phyloP scores from a whole-genome alignment of 2,888 invertebrate genomes.

The Cephonodes hylas region DNA sequence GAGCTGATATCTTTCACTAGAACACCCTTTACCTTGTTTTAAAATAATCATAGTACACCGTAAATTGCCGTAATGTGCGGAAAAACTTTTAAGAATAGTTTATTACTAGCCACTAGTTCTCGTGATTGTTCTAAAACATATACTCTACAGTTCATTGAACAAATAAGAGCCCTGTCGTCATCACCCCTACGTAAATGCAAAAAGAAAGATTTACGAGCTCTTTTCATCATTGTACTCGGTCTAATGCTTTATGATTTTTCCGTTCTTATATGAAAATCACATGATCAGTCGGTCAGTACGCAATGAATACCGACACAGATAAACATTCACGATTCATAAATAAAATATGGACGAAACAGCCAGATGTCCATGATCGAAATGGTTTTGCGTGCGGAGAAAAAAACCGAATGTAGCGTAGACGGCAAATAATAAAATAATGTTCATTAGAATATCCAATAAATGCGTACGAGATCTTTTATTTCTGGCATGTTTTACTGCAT shows the following conservation, averaged over 20 bases:
- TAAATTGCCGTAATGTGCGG: no score
- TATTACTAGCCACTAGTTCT: no score
- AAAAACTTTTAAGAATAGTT: no score
- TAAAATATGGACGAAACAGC: constrained; percentile 13
- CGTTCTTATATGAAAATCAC: constrained; percentile 13
- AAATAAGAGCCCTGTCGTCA: neutral
- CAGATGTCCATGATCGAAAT: constrained; percentile 14
- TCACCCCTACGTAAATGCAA: neutral
- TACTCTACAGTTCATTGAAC: neutral
- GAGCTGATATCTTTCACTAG: no score
- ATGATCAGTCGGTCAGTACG: constrained; percentile 11
- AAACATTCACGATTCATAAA: constrained; percentile 15
- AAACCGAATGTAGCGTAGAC: neutral
- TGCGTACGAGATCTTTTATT: constrained; percentile 39
- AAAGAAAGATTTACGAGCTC: neutral
- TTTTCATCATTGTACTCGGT: neutral
- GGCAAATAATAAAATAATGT: constrained; percentile 50
- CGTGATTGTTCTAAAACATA: neutral
- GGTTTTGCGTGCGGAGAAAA: neutral
- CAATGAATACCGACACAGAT: constrained; percentile 4
- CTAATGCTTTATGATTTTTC: constrained; percentile 5
- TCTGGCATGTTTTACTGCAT: constrained; percentile 45
- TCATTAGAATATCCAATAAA: constrained; percentile 43
- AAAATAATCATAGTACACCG: no score
- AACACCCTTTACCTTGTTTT: no score